Evolutionary conservation across 2,797 vertebrate genomes (phyloP).

Genomic region (Malurus splendens): DNA sequence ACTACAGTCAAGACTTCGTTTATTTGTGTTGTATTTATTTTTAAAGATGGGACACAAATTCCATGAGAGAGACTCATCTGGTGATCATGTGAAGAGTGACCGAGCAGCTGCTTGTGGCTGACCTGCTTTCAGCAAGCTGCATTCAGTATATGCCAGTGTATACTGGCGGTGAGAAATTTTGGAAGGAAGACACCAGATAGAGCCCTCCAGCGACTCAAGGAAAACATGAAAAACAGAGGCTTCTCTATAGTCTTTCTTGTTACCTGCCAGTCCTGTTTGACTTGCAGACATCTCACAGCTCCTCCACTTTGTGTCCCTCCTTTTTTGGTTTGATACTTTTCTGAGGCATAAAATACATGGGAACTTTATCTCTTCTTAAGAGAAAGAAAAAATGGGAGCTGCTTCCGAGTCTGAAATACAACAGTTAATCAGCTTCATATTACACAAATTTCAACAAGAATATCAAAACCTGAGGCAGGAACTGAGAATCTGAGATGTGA

Average conservation of each 20-base stretch:
- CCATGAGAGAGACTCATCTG: constrained; percentile 30
- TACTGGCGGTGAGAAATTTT: not conserved
- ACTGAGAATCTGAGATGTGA: not conserved
- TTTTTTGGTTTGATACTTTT: not conserved
- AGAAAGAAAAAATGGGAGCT: not conserved
- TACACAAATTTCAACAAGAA: not conserved
- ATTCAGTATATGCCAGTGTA: not conserved
- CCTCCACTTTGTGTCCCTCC: not conserved
- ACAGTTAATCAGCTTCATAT: not conserved
- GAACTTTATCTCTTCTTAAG: not conserved
- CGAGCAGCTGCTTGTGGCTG: not conserved
- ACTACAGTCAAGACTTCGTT: not conserved
- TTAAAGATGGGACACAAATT: constrained; percentile 39
- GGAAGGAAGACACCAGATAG: not conserved
- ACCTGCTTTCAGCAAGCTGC: not conserved
- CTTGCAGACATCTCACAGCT: not conserved
- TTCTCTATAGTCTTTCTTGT: not conserved
- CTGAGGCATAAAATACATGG: not conserved
- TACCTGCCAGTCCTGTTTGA: not conserved
- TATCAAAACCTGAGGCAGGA: not conserved
- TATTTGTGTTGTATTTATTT: not conserved
- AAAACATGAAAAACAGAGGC: not conserved
- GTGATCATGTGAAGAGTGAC: constrained; percentile 31
- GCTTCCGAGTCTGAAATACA: not conserved
- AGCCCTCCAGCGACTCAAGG: not conserved